These are phyloP conservation scores for Sinotaia quadrata DNA, from an alignment of 2,888 invertebrate species.

Conservation along the genomic window DNA sequence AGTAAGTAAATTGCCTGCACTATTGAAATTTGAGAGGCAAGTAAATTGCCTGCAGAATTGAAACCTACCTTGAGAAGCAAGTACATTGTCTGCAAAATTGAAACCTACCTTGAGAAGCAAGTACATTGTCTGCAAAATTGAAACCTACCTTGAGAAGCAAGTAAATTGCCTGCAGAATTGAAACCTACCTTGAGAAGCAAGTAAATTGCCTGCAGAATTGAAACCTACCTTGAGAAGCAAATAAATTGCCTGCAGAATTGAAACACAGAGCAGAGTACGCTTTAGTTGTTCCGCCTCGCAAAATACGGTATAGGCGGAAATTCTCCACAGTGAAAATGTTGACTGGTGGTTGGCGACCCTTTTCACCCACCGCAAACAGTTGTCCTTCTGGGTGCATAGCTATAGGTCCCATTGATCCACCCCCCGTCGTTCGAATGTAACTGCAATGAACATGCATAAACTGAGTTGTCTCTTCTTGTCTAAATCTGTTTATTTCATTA, in stretches of 20 bases:
- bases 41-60: no score
- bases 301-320: conserved; percentile 16
- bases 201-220: conserved; percentile 4
- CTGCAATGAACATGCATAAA: neutral
- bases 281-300: neutral
- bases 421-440: conserved; percentile 9
- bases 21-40: no score
- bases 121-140: no score
- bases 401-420: conserved; percentile 10
- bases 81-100: no score
- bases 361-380: conserved; percentile 18
- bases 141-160: conserved; percentile 16
- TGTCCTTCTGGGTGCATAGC: neutral
- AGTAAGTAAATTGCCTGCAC: no score
- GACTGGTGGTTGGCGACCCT: conserved; percentile 2
- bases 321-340: conserved; percentile 10
- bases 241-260: conserved; percentile 3
- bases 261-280: neutral
- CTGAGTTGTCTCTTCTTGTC: no score
- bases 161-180: conserved; percentile 4
- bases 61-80: no score
- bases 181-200: conserved; percentile 19
- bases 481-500: no score
- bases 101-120: no score
- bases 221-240: conserved; percentile 16